These are phyloP conservation scores for Monopterus albus DNA, from an alignment of 2,113 vertebrate species.

Conservation along the genomic window DNA sequence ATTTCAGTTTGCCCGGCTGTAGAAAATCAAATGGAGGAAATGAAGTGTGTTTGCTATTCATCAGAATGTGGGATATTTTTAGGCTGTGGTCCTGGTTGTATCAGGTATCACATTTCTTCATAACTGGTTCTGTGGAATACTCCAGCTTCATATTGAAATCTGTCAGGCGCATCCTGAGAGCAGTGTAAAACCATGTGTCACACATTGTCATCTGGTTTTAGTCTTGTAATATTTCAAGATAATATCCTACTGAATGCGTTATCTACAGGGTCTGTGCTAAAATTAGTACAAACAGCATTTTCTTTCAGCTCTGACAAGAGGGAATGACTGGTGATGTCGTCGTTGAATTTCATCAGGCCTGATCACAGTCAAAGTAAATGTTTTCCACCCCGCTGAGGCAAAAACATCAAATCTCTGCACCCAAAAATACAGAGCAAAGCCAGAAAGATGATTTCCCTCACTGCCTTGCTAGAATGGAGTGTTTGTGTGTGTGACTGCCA, in stretches of 20 bases:
- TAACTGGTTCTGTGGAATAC: background rate
- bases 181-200: background rate
- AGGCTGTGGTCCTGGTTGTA: constrained; percentile 41
- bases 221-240: constrained; percentile 1
- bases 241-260: background rate
- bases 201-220: constrained; percentile 2
- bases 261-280: background rate
- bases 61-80: constrained; percentile 68
- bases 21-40: constrained; percentile 71
- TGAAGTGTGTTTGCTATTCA: constrained; percentile 62
- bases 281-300: constrained; percentile 3
- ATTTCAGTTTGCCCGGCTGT: constrained; percentile 51
- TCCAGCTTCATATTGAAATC: constrained; percentile 5
- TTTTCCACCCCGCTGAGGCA: constrained; percentile 32
- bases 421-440: constrained; percentile 33
- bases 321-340: constrained; percentile 7
- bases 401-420: constrained; percentile 26
- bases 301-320: background rate
- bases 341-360: constrained; percentile 15
- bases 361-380: constrained; percentile 42
- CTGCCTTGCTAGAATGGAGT: constrained; percentile 15
- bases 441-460: constrained; percentile 22
- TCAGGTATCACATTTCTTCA: constrained; percentile 36
- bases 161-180: background rate
- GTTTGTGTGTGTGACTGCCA: constrained; percentile 8